Base-by-base conservation (phyloP, 2,888 invertebrate species). In the Lasioglossum oenotherae region DNA sequence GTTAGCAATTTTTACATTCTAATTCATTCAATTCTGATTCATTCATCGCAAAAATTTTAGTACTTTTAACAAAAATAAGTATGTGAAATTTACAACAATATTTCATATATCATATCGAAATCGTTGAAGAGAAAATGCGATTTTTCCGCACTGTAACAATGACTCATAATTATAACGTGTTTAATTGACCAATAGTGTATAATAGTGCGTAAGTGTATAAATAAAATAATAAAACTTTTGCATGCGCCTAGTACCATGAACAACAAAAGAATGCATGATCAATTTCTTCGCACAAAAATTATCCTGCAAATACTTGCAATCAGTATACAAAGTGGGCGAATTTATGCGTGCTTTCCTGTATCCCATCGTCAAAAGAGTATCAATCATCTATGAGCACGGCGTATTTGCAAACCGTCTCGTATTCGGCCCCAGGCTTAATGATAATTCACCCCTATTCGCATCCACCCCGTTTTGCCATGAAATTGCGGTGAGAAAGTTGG, bases 391-490 rank as follows among this genome's bases (percentile, higher is more conserved):
- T 27, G 64, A 31, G 8, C 31, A 38, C 69, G 23, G 19, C 23
- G 71, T 41, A 53, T 72, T 73, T 76, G n/a, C 35, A 12, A 31
- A 74, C 60, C 72, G 27, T n/a, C 38, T 38, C 38, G 57, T 23
- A 23, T 46, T 23, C 72, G 60, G 23, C 49, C 41, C 31, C n/a
- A 16, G 6, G 35, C 8, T 64, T 76, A 81, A 83, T 41, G 82
- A 16, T 72, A 83, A 84, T 76, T 81, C 64, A 35, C 69, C 72
- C 27, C 73, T 60, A 12, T 46, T 46, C n/a, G 31, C 53, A 53
- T 67, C 41, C 73, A n/a, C 12, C 60, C 14, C n/a, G 49, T 69
- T 69, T n/a, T 60, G n/a, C 31, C 49, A 4, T 10, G 44, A 53
- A 75, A 27, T 53, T 31, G 64, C 38, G 74, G 57, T n/a, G 41